phyloP scores from a whole-genome alignment of 1,140 invertebrate species.

The Bombus huntii region DNA sequence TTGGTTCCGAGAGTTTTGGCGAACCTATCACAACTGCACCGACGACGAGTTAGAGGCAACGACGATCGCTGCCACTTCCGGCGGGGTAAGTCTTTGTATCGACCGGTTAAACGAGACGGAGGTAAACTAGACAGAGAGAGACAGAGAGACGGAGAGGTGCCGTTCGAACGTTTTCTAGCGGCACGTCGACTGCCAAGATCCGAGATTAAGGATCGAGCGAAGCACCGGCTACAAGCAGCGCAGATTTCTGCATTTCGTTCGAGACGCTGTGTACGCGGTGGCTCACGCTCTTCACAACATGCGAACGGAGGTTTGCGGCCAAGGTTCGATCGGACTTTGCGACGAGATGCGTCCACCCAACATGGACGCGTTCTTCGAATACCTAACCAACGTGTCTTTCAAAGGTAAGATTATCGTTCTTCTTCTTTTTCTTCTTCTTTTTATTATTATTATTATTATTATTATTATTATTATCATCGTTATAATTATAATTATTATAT shows the following conservation, averaged over 20 bases:
- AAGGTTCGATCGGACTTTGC: conserved; percentile 78
- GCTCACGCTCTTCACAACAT: conserved; percentile 83
- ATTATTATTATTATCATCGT: neutral
- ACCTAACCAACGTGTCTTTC: conserved; percentile 83
- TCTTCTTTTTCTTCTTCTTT: too few relatives aligned
- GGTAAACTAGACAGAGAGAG: too few relatives aligned
- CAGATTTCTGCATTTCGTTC: conserved; percentile 83
- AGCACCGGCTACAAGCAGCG: conserved; percentile 79
- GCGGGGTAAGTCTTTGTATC: neutral
- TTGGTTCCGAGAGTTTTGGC: conserved; percentile 88
- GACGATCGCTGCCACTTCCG: neutral
- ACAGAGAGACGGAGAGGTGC: neutral
- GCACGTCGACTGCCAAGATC: neutral
- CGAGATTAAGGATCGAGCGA: conserved; percentile 44
- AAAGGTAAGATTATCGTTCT: conserved; percentile 74
- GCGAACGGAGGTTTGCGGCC: conserved; percentile 78
- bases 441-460: too few relatives aligned
- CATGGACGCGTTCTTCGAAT: conserved; percentile 76
- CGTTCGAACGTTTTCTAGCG: neutral
- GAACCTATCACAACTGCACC: conserved; percentile 83
- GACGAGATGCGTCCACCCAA: conserved; percentile 79
- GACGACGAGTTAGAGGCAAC: neutral
- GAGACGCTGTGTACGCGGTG: conserved; percentile 84
- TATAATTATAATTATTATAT: neutral
- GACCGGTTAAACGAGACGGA: too few relatives aligned